phyloP scores from a whole-genome alignment of 2,113 vertebrate genomes.

The Scalopus aquaticus region DNA sequence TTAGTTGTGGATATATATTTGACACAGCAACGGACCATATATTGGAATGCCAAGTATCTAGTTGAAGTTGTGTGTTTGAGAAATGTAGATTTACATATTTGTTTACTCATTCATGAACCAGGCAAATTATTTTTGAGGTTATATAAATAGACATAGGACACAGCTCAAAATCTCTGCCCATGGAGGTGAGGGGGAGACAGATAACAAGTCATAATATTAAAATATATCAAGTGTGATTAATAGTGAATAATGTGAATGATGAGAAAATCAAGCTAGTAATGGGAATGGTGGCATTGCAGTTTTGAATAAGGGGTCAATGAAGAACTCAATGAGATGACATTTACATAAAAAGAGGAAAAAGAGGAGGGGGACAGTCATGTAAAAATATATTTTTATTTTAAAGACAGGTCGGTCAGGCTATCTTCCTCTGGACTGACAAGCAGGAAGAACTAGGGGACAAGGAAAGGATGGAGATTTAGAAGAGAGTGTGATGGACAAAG shows the following conservation, averaged over 20 bases:
- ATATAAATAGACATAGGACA: background rate
- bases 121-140: background rate
- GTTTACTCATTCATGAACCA: background rate
- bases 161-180: background rate
- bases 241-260: background rate
- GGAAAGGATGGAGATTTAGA: background rate
- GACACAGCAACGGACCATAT: background rate
- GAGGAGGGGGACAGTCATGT: background rate
- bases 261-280: background rate
- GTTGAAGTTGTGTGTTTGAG: background rate
- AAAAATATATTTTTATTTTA: background rate
- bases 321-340: background rate
- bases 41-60: background rate
- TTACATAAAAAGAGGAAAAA: background rate
- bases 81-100: background rate
- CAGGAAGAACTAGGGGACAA: background rate
- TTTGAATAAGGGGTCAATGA: background rate
- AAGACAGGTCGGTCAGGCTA: background rate
- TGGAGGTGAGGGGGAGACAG: rapidly evolving
- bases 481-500: background rate
- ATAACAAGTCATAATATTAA: background rate
- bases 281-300: background rate
- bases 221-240: background rate
- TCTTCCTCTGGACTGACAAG: background rate
- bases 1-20: background rate